Evolutionary conservation across 1,140 invertebrate genomes (phyloP).

Genomic region (Tetraneura akinire): DNA sequence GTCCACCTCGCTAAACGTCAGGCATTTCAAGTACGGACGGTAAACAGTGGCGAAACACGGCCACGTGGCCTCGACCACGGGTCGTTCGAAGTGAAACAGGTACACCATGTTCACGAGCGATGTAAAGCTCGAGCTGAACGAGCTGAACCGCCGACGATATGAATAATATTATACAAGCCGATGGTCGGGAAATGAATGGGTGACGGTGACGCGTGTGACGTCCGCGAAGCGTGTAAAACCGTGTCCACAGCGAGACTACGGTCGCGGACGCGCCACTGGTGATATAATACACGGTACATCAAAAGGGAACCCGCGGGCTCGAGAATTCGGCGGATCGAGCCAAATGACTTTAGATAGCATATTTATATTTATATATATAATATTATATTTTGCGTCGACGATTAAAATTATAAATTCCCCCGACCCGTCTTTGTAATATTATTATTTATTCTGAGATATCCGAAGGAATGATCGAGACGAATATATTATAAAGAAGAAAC

Average conservation of each 20-base stretch:
- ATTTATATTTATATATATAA: not conserved
- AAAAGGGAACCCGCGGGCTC: not conserved
- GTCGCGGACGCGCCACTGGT: not conserved
- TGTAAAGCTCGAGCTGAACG: not conserved
- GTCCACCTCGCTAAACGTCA: conserved; percentile 38
- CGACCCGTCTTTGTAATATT: too few species aligned
- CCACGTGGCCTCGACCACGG: conserved; percentile 58
- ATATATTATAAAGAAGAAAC: too few species aligned
- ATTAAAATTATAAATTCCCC: too few species aligned
- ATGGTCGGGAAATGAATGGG: too few species aligned
- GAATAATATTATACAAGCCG: too few species aligned
- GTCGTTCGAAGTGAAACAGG: conserved; percentile 41
- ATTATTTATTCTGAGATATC: too few species aligned
- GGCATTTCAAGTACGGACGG: conserved; percentile 63
- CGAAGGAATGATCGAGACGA: too few species aligned
- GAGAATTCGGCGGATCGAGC: not conserved
- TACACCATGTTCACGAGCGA: conserved; percentile 28
- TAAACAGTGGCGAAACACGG: conserved; percentile 63
- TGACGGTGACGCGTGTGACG: not conserved
- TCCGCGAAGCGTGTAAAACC: conserved; percentile 13
- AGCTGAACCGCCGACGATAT: too few species aligned
- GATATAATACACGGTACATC: not conserved
- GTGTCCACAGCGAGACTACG: not conserved
- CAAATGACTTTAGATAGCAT: not conserved
- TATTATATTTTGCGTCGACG: not conserved